phyloP scores from a whole-genome alignment of 2,888 invertebrate species.

The Cheilosia vernalis region DNA sequence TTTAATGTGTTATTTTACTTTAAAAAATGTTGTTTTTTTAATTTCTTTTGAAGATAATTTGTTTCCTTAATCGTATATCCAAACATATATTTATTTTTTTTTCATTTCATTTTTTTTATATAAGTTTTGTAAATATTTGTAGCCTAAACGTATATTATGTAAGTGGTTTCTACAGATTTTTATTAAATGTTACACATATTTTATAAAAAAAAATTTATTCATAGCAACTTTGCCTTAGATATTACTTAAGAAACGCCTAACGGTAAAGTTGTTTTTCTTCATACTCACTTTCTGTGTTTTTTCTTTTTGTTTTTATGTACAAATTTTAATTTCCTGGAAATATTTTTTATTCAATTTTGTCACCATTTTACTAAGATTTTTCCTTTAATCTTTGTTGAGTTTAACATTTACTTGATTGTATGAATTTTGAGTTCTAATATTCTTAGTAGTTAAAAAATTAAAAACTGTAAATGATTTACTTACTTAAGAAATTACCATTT shows the following conservation, averaged over 20 bases:
- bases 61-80: slow-evolving; percentile 71
- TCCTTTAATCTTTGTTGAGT: slow-evolving; percentile 11
- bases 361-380: slow-evolving; percentile 68
- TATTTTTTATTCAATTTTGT: slow-evolving; percentile 59
- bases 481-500: slow-evolving; percentile 6
- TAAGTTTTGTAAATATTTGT: slow-evolving; percentile 74
- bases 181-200: slow-evolving; percentile 62
- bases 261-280: slow-evolving; percentile 46
- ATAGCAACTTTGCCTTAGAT: slow-evolving; percentile 50
- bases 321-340: slow-evolving; percentile 49
- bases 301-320: slow-evolving; percentile 36
- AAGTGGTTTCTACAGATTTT: slow-evolving; percentile 72
- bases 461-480: slow-evolving; percentile 6
- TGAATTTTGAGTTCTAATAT: slow-evolving; percentile 7
- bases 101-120: slow-evolving; percentile 49
- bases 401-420: slow-evolving; percentile 19
- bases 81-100: slow-evolving; percentile 55
- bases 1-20: slow-evolving; percentile 54
- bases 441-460: slow-evolving; percentile 11
- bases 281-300: slow-evolving; percentile 37
- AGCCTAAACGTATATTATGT: slow-evolving; percentile 76
- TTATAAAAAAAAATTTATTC: slow-evolving; percentile 55
- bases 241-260: slow-evolving; percentile 62
- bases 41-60: slow-evolving; percentile 73
- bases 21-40: slow-evolving; percentile 53